These are phyloP conservation scores for Sander lucioperca DNA, from an alignment of 2,113 vertebrate species.

Conservation along the genomic window DNA sequence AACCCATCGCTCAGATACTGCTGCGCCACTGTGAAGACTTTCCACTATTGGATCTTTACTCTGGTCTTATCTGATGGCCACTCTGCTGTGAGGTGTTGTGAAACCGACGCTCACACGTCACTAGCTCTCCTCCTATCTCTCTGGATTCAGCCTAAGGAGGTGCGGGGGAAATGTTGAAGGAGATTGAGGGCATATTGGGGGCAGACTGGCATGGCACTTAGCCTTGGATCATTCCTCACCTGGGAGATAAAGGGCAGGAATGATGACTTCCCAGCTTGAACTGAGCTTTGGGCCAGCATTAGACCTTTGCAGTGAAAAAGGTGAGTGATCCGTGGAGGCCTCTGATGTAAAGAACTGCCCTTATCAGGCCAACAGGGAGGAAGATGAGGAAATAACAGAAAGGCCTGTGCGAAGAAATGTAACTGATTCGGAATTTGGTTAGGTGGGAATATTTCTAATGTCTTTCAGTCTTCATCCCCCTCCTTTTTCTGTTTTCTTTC, in stretches of 20 bases:
- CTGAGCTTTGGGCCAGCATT: constrained; percentile 55
- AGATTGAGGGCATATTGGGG: constrained; percentile 57
- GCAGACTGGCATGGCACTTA: constrained; percentile 40
- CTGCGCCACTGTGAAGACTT: constrained; percentile 13
- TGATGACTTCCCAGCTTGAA: constrained; percentile 66
- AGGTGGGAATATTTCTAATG: constrained; percentile 27
- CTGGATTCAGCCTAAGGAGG: constrained; percentile 21
- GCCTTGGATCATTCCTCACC: constrained; percentile 57
- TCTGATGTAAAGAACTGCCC: constrained; percentile 70
- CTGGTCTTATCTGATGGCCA: constrained; percentile 58
- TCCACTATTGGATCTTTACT: constrained; percentile 44
- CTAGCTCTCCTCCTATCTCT: constrained; percentile 21
- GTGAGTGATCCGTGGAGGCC: constrained; percentile 67
- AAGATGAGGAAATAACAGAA: constrained; percentile 39
- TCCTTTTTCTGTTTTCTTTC: constrained; percentile 29
- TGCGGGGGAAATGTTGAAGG: constrained; percentile 19
- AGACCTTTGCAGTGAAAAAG: constrained; percentile 74
- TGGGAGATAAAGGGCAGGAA: constrained; percentile 70
- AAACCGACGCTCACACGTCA: constrained; percentile 12
- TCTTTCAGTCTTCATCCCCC: constrained; percentile 38
- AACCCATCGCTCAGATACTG: constrained; percentile 47
- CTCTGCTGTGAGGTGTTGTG: constrained; percentile 22
- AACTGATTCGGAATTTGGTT: constrained; percentile 36
- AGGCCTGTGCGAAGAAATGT: constrained; percentile 23
- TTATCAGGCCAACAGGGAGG: constrained; percentile 66